phyloP scores from a whole-genome alignment of 2,797 vertebrate species.

The Sebastolobus altivelis region DNA sequence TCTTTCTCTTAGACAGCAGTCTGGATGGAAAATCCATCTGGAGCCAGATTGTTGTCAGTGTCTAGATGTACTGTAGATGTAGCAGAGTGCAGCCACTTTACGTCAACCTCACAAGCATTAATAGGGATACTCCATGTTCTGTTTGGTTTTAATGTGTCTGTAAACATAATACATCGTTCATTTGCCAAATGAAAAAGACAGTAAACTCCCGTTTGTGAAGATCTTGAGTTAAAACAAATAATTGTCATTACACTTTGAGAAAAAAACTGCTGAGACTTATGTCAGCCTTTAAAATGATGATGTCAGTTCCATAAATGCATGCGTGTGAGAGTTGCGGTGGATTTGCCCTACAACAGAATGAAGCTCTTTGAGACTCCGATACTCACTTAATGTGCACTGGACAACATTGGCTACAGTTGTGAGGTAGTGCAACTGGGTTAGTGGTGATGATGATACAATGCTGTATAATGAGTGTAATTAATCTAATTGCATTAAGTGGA shows the following conservation, averaged over 20 bases:
- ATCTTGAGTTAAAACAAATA: neutral
- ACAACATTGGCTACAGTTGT: neutral
- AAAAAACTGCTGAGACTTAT: neutral
- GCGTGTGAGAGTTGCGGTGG: neutral
- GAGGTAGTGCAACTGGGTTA: slow-evolving; percentile 16
- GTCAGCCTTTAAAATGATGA: neutral
- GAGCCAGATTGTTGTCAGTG: slow-evolving; percentile 56
- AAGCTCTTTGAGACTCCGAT: neutral
- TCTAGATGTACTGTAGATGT: slow-evolving; percentile 42
- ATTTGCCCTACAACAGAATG: neutral
- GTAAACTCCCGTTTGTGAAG: neutral
- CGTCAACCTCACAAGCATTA: slow-evolving; percentile 26
- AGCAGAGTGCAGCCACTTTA: slow-evolving; percentile 33
- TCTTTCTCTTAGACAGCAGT: slow-evolving; percentile 60
- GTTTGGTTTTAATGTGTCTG: slow-evolving; percentile 5
- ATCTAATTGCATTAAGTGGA: slow-evolving; percentile 18
- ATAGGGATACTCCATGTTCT: slow-evolving; percentile 11
- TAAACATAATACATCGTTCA: neutral
- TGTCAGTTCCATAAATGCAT: neutral
- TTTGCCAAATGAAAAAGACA: neutral
- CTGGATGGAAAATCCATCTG: slow-evolving; percentile 66
- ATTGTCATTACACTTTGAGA: neutral
- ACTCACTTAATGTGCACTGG: neutral
- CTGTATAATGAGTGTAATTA: slow-evolving; percentile 29
- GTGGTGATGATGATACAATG: slow-evolving; percentile 17